These are phyloP conservation scores for Corvus cornix DNA, from an alignment of 2,113 vertebrate species.

Conservation along the genomic window DNA sequence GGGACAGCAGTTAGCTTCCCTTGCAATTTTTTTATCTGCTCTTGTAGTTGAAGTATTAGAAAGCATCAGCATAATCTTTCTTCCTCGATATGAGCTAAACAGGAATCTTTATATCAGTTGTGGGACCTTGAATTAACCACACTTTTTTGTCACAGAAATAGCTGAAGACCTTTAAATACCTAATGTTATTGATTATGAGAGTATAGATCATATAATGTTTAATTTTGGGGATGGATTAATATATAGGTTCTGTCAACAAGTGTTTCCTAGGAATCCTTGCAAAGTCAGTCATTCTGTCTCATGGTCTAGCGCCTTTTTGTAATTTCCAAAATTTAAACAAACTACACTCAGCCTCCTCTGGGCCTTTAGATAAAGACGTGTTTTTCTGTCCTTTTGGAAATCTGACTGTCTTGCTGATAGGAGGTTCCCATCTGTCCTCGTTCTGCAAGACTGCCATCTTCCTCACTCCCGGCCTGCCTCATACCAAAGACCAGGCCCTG, in stretches of 20 bases:
- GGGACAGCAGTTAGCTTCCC: neutral
- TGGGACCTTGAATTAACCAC: neutral
- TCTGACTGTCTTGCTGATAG: too few relatives aligned
- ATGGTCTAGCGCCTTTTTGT: neutral
- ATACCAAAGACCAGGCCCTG: neutral
- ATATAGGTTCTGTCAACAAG: neutral
- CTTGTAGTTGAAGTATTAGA: neutral
- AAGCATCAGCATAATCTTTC: neutral
- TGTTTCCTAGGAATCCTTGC: neutral
- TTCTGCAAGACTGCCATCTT: neutral
- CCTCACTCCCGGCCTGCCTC: neutral
- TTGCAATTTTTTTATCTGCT: neutral
- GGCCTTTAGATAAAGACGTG: neutral
- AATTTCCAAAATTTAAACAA: neutral
- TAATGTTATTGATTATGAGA: neutral
- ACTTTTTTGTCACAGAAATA: neutral
- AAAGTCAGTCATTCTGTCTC: neutral
- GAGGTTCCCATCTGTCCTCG: fast-evolving
- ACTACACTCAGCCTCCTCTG: too few relatives aligned
- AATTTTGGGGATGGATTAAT: neutral
- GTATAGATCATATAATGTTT: neutral
- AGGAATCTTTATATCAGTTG: neutral
- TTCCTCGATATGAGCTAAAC: neutral
- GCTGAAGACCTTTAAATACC: neutral
- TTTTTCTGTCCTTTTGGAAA: neutral